Percentiles rank a stretch among this genome's conserved stretches.
These are phyloP conservation scores for Eulithis prunata DNA, from an alignment of 2,888 invertebrate genomes.

Conservation along the genomic window DNA sequence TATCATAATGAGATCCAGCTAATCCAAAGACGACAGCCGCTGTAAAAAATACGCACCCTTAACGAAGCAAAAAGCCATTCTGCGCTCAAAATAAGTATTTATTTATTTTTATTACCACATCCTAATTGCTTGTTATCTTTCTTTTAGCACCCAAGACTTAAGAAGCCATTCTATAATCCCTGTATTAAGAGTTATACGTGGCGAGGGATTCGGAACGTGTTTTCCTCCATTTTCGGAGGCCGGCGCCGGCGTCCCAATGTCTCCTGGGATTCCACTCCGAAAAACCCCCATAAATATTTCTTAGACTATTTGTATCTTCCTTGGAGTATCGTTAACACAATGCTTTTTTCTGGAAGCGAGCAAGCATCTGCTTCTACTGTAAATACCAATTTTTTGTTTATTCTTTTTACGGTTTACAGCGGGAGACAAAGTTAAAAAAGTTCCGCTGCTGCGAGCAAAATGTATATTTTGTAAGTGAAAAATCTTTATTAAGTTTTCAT, in stretches of 20 bases:
- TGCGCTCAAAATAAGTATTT: slow-evolving; percentile 49
- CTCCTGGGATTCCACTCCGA: slow-evolving; percentile 78
- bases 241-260: slow-evolving; percentile 61
- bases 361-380: slow-evolving; percentile 67
- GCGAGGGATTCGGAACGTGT: slow-evolving; percentile 78
- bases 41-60: slow-evolving; percentile 38
- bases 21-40: slow-evolving; percentile 21
- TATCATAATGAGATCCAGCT: slow-evolving; percentile 22
- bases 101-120: slow-evolving; percentile 56
- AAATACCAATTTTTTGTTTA: slow-evolving; percentile 30
- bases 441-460: slow-evolving; percentile 20
- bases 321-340: slow-evolving; percentile 81
- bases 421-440: slow-evolving; percentile 31
- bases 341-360: slow-evolving; percentile 65
- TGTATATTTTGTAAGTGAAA: background rate
- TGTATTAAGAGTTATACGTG: slow-evolving; percentile 81
- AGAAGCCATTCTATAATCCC: slow-evolving; percentile 80
- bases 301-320: slow-evolving; percentile 83
- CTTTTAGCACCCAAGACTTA: slow-evolving; percentile 77
- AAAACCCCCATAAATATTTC: slow-evolving; percentile 84
- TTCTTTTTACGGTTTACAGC: slow-evolving; percentile 23
- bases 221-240: slow-evolving; percentile 76
- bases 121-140: slow-evolving; percentile 80
- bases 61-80: slow-evolving; percentile 42
- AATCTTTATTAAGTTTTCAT: background rate